phyloP scores from a whole-genome alignment of 1,140 invertebrate genomes.

The Drosophila elegans region DNA sequence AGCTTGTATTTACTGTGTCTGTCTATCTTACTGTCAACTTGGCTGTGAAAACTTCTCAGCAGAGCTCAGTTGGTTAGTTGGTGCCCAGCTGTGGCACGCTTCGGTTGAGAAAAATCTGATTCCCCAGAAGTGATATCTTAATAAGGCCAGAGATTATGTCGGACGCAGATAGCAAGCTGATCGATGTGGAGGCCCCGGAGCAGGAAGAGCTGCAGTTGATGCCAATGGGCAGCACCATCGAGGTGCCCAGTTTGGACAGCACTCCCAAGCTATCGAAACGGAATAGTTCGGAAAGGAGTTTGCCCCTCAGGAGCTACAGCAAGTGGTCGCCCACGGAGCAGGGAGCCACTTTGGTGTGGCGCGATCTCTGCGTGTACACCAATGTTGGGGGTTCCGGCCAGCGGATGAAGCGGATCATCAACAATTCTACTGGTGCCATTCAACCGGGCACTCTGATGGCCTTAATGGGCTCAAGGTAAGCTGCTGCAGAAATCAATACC shows the following conservation, averaged over 20 bases:
- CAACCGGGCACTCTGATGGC: constrained; percentile 94
- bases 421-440: constrained; percentile 90
- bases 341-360: constrained; percentile 90
- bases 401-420: constrained; percentile 89
- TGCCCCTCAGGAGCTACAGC: constrained; percentile 84
- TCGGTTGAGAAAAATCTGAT: constrained; percentile 31
- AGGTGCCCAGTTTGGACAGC: constrained; percentile 59
- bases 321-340: constrained; percentile 86
- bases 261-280: constrained; percentile 71
- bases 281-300: constrained; percentile 76
- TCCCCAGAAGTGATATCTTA: constrained; percentile 1
- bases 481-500: constrained; percentile 45
- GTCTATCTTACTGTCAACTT: constrained; percentile 41
- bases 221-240: constrained; percentile 30
- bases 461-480: constrained; percentile 94
- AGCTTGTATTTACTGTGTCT: constrained; percentile 6
- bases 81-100: constrained; percentile 51
- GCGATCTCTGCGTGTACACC: constrained; percentile 90
- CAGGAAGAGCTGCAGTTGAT: constrained; percentile 59
- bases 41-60: constrained; percentile 36
- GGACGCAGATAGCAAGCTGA: constrained; percentile 54
- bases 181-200: constrained; percentile 41
- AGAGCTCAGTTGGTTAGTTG: constrained; percentile 42
- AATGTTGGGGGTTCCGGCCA: constrained; percentile 82
- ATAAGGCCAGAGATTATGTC: constrained; percentile 51